Percentiles rank a stretch among this genome's conserved stretches.
Evolutionary conservation across 1,140 invertebrate genomes (phyloP).

Genomic region (Mesaphorura yosii): DNA sequence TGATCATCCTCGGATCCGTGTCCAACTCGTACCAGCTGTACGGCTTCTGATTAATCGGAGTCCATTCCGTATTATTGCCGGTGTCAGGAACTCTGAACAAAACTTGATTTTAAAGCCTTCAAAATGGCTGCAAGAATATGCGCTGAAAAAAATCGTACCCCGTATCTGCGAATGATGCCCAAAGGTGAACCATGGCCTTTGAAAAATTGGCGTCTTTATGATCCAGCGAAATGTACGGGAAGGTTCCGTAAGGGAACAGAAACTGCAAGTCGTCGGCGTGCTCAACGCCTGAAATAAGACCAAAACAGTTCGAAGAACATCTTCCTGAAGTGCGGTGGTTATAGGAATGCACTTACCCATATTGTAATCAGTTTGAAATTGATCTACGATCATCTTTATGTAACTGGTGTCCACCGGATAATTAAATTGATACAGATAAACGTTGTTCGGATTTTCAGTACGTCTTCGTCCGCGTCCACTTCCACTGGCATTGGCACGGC

Average conservation of each 20-base stretch:
- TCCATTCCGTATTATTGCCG: background rate
- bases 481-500: too few relatives aligned
- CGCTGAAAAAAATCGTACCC: constrained; percentile 18
- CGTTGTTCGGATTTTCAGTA: background rate
- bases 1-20: background rate
- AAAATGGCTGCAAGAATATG: too few relatives aligned
- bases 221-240: constrained; percentile 10
- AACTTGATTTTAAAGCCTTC: too few relatives aligned
- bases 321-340: too few relatives aligned
- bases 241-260: constrained; percentile 21
- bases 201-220: constrained; percentile 16
- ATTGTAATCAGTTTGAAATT: background rate
- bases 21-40: constrained; percentile 15
- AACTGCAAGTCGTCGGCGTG: constrained; percentile 23
- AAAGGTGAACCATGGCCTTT: constrained; percentile 16
- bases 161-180: constrained; percentile 17
- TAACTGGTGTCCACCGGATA: background rate
- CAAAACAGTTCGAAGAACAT: too few relatives aligned
- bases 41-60: constrained; percentile 4
- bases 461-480: background rate
- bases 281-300: background rate
- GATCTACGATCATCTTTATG: background rate
- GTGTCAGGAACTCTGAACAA: background rate
- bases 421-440: constrained; percentile 20
- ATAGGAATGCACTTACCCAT: too few relatives aligned